Evolutionary conservation across 2,888 invertebrate species (phyloP).

Genomic region (Limenitis camilla): DNA sequence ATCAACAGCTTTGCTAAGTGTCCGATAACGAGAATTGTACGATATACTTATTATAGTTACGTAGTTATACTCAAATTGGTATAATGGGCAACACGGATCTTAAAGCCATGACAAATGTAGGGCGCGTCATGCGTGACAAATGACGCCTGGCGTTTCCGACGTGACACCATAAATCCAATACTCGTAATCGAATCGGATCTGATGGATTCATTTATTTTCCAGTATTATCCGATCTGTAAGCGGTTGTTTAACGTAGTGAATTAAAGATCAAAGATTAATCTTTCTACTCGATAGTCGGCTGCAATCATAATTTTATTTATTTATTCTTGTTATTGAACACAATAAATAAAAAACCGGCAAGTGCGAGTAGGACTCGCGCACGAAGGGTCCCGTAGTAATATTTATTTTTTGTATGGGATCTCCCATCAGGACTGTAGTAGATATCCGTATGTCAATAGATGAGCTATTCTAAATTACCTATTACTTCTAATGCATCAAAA

Average conservation of each 20-base stretch:
- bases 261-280: not conserved
- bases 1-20: no score
- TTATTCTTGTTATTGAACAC: no score
- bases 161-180: constrained; percentile 21
- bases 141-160: constrained; percentile 19
- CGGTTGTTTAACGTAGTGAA: constrained; percentile 9
- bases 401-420: no score
- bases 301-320: not conserved
- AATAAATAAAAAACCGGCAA: no score
- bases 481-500: no score
- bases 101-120: constrained; percentile 16
- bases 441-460: no score
- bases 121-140: constrained; percentile 19
- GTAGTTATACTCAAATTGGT: not conserved
- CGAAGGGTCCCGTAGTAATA: no score
- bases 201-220: constrained; percentile 19
- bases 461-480: no score
- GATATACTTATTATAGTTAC: not conserved
- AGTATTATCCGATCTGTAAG: constrained; percentile 14
- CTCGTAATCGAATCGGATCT: constrained; percentile 15
- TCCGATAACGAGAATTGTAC: no score
- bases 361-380: no score
- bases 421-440: no score
- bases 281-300: not conserved
- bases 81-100: constrained; percentile 6